These are phyloP conservation scores for Agrypnia vestita DNA, from an alignment of 1,140 invertebrate species.

Conservation along the genomic window DNA sequence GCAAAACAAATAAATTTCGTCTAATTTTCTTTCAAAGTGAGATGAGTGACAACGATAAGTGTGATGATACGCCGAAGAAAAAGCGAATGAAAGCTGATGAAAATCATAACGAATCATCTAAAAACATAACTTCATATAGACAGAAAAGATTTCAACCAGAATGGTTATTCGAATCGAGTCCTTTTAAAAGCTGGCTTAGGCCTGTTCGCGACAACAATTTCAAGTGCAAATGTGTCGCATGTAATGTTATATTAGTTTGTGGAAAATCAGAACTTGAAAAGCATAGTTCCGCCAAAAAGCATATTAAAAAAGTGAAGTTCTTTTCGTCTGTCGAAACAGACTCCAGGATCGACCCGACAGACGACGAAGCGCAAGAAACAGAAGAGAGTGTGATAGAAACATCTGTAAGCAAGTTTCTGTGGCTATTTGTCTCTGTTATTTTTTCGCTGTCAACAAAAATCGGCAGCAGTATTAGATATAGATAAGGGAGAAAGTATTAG, in stretches of 20 bases:
- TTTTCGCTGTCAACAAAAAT: no score
- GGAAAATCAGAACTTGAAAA: slow-evolving; percentile 18
- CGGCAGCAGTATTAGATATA: no score
- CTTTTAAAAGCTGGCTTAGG: not conserved
- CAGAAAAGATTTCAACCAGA: slow-evolving; percentile 4
- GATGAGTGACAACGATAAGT: not conserved
- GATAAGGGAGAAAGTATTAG: no score
- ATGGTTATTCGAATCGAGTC: not conserved
- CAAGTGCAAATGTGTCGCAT: not conserved
- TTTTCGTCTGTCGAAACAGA: not conserved
- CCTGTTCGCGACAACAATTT: not conserved
- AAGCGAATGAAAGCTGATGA: not conserved
- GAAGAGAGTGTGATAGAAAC: no score
- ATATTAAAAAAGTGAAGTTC: not conserved
- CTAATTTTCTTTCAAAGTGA: not conserved
- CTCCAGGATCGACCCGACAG: not conserved
- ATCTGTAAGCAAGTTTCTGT: no score
- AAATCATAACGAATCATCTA: not conserved
- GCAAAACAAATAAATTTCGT: not conserved
- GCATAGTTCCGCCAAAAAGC: slow-evolving; percentile 3
- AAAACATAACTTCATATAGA: not conserved
- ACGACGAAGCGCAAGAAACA: not conserved
- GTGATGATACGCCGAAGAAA: not conserved
- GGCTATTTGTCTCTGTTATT: no score
- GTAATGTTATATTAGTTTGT: slow-evolving; percentile 4